Evolutionary conservation across 2,888 invertebrate species (phyloP), one percentile per base, ranked within the genome.

Genomic region (Limulus polyphemus): DNA sequence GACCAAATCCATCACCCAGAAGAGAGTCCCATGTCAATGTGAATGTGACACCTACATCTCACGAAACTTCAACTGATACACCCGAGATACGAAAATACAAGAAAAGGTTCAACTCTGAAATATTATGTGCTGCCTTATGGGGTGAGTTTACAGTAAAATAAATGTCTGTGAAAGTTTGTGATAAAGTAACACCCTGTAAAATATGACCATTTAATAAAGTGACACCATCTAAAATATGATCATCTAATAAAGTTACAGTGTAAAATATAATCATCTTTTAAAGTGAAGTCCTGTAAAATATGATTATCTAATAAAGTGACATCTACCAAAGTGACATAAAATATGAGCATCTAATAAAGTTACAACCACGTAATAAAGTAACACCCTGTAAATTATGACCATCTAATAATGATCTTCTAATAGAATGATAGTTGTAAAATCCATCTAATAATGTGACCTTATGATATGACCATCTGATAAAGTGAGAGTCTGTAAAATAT

Each of bases 1-100:
- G 65, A 10, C 32, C 32, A 32, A 32, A 32, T 32, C 64, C 67
- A 17, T 65, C 68, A 11, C 62, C 62, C 57, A 62, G 64, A 55
- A 61, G 64, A 49, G 93, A 93, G 76, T 92, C 92, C 66, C 93
- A 94, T 77, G 92, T 95, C 72, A 95, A 94, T 78, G 94, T 95
- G 62, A 95, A 95, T 78, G 94, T 95, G 60, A 91, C 94, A 58
- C 95, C 94, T 64, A 90, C 89, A 67, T 89, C 90, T 60, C 90
- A 91, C 75, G 68, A 69, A 54, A 52, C 47, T 52, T 65, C 67
- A n/a, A 62, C 67, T 14, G 98, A 99, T 77, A 98, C 98, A 61
- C 99, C 99, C 1, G 99, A 99, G 80, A 99, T 99, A 74, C 83
- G 95, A 68, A 97, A 97, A 80, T 99, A 99, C 81, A 98, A 99